A percentile compares a stretch with the other conserved stretches of the same genome.
phyloP scores from a whole-genome alignment of 2,113 vertebrate genomes.

The Baryphthengus martii region DNA sequence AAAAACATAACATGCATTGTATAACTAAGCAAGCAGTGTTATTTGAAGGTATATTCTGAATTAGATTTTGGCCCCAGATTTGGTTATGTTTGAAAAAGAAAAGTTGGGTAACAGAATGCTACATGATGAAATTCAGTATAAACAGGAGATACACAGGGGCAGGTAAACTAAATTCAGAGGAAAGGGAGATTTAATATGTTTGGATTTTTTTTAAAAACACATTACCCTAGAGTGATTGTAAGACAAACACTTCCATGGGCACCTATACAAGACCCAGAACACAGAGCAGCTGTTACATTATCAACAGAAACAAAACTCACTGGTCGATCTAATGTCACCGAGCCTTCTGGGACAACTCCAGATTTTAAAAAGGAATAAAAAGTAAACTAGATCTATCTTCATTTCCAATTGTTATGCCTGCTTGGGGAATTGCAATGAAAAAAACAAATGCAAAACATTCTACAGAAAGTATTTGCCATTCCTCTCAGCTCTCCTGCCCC shows the following conservation, averaged over 20 bases:
- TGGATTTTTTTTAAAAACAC: background rate
- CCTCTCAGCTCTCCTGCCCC: background rate
- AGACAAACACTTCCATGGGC: background rate
- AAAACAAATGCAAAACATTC: background rate
- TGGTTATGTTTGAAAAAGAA: background rate
- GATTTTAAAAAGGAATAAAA: background rate
- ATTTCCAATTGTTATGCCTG: background rate
- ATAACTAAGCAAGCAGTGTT: background rate
- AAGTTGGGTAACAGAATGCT: background rate
- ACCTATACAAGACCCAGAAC: background rate
- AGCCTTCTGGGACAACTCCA: background rate
- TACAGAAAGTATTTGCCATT: background rate
- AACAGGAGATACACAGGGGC: background rate
- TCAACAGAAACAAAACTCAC: background rate
- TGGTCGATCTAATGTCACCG: background rate
- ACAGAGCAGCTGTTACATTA: background rate
- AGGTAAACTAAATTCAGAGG: background rate
- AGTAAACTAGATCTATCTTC: background rate
- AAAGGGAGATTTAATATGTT: background rate
- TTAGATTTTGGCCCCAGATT: background rate
- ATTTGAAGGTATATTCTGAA: background rate
- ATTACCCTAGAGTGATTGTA: background rate
- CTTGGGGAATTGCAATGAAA: background rate
- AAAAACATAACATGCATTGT: background rate
- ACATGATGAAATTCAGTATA: background rate